phyloP scores from a whole-genome alignment of 2,888 invertebrate species.

The Erebia palarica region DNA sequence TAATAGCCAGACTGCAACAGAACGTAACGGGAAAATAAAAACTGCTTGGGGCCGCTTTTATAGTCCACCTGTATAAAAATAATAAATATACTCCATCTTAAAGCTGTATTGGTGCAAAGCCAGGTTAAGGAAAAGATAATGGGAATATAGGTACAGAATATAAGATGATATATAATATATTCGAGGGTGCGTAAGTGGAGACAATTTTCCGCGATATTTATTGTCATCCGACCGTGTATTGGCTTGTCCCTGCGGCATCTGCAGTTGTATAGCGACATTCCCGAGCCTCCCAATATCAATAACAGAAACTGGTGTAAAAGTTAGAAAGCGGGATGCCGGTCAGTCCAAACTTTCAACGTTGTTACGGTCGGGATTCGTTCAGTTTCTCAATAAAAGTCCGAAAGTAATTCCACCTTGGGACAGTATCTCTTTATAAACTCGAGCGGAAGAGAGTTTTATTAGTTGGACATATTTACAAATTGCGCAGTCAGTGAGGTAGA shows the following conservation, averaged over 20 bases:
- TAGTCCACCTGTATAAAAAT: background rate
- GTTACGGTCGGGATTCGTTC: conserved; percentile 54
- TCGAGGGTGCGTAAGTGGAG: conserved; percentile 53
- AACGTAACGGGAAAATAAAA: too few species aligned
- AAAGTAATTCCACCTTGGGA: conserved; percentile 69
- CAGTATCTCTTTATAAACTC: conserved; percentile 65
- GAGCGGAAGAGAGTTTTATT: conserved; percentile 53
- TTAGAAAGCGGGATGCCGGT: conserved; percentile 56
- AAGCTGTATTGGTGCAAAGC: background rate
- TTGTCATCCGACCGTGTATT: conserved; percentile 56
- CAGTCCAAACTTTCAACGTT: conserved; percentile 71
- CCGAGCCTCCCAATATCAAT: conserved; percentile 63
- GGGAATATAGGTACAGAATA: conserved; percentile 47
- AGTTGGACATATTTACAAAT: conserved; percentile 51
- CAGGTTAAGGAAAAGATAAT: conserved; percentile 57
- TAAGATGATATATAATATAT: conserved; percentile 64
- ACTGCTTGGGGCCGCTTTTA: too few species aligned
- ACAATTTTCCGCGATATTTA: conserved; percentile 68
- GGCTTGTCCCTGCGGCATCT: conserved; percentile 60
- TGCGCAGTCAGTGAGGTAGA: conserved; percentile 38
- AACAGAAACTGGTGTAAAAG: conserved; percentile 63
- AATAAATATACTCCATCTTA: background rate
- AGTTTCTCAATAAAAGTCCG: conserved; percentile 73
- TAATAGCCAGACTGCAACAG: too few species aligned
- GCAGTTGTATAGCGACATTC: conserved; percentile 52